Evolutionary conservation across 2,888 invertebrate species (phyloP), one percentile per base, ranked within the genome.

Genomic region (Agrotis clavis): DNA sequence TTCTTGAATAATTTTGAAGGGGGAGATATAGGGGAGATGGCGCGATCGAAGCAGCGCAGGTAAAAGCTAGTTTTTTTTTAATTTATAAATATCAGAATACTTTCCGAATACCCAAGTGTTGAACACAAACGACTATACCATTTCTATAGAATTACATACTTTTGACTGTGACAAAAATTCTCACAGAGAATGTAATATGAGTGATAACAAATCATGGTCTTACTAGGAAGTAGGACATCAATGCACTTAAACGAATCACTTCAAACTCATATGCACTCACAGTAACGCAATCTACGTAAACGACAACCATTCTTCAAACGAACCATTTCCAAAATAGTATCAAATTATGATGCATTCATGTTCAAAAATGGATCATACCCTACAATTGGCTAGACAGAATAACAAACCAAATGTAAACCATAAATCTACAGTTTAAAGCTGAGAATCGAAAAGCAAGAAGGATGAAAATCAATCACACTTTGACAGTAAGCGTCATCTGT

Each of bases 401-500:
- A n/a, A 48, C 3, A 50, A 59, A 35, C 25, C 14, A 1, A 84
- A 62, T 60, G 51, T 45, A 1, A 53, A 77, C 51, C 54, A 30
- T 71, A 50, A 6, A 0, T 0, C 0, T 5, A 18, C 1, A 3
- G 0, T 0, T 56, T 68, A 79, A 59, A 41, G 70, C 66, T 70
- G 7, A 59, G 47, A 71, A 21, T 69, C 18, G 11, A 19, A 56
- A n/a, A 21, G 0, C 5, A 2, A 1, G 2, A 21, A 3, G n/a
- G 4, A 61, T 9, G 48, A 61, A 72, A 63, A 89, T 90, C 84
- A 87, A 88, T 90, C 90, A 86, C 66, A 73, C 74, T 73, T 84
- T 86, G 87, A 89, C 84, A 83, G n/a, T 85, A 83, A 83, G 74
- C 76, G 82, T 84, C 87, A 83, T 76, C 83, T 88, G 87, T 88